A percentile compares a stretch with the other conserved stretches of the same genome.
phyloP scores from a whole-genome alignment of 2,797 vertebrate species.

The Bothrops alternatus region DNA sequence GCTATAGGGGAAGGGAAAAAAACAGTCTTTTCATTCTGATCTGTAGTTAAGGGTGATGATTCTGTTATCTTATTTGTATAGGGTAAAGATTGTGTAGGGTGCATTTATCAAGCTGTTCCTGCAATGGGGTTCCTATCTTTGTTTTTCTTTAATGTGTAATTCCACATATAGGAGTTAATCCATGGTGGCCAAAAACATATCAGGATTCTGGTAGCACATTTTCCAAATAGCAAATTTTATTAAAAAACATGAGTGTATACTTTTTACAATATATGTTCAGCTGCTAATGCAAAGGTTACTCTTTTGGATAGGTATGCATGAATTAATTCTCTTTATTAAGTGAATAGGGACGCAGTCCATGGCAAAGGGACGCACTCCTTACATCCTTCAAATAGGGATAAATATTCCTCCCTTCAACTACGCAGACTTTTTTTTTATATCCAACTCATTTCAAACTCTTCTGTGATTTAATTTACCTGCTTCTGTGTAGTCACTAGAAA shows the following conservation, averaged over 20 bases:
- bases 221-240: neutral
- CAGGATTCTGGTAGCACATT: neutral
- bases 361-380: neutral
- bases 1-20: neutral
- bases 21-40: neutral
- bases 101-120: neutral
- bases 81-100: neutral
- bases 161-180: neutral
- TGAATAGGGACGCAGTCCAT: neutral
- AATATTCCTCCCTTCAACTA: neutral
- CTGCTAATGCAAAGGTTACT: neutral
- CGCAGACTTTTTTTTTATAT: neutral
- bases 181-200: neutral
- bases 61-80: neutral
- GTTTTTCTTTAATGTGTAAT: neutral
- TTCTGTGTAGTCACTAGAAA: neutral
- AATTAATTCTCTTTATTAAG: neutral
- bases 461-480: neutral
- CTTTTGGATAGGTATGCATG: neutral
- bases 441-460: neutral
- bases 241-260: neutral
- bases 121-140: neutral
- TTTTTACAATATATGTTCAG: neutral
- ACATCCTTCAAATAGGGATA: neutral
- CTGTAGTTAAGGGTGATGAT: neutral